Percentiles rank a stretch among this genome's conserved stretches.
These are phyloP conservation scores for Myanophis thanlyinensis DNA, from an alignment of 2,113 vertebrate species.

Conservation along the genomic window DNA sequence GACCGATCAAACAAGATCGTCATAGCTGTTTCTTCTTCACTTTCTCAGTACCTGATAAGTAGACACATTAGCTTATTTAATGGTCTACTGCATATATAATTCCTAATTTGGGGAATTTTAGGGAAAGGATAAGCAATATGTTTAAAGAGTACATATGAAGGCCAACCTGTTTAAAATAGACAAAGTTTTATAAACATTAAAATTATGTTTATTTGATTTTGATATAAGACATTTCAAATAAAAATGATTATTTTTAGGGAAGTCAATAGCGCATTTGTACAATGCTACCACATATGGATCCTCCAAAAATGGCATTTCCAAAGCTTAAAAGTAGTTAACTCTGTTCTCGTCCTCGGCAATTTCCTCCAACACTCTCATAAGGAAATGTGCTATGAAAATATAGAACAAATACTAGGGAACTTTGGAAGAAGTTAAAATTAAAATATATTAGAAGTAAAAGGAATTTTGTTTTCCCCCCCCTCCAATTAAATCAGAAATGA, in stretches of 20 bases:
- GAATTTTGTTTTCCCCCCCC: neutral
- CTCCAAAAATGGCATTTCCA: neutral
- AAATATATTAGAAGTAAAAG: neutral
- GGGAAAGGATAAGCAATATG: neutral
- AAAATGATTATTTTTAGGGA: neutral
- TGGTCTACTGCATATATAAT: neutral
- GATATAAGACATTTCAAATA: neutral
- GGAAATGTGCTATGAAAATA: neutral
- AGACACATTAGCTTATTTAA: neutral
- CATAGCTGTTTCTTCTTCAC: neutral
- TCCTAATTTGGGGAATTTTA: neutral
- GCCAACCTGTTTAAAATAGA: neutral
- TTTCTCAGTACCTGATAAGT: neutral
- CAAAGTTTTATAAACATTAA: neutral
- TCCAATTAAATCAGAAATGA: neutral
- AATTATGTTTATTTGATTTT: neutral
- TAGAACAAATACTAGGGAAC: neutral
- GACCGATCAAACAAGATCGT: neutral
- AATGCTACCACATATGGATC: neutral
- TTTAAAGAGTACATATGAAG: neutral
- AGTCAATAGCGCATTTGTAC: neutral
- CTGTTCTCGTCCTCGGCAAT: neutral
- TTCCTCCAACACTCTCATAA: neutral
- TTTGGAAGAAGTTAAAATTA: neutral
- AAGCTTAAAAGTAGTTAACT: neutral